phyloP scores from a whole-genome alignment of 2,113 vertebrate species.

The Nanorana parkeri region DNA sequence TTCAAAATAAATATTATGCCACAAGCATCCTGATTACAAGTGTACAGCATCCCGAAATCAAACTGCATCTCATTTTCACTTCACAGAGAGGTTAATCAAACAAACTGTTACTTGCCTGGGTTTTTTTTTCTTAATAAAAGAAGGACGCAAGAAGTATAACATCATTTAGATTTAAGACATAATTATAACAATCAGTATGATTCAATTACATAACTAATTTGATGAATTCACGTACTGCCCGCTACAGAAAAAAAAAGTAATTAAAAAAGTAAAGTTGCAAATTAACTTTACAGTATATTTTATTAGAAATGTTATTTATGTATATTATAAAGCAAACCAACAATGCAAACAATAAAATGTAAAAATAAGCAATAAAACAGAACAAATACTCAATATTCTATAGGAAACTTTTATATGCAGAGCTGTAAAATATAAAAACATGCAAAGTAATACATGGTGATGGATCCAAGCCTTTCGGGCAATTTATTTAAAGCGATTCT shows the following conservation, averaged over 20 bases:
- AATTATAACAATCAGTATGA: constrained; percentile 32
- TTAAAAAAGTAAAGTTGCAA: neutral
- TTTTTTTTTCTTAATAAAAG: constrained; percentile 19
- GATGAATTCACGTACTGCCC: neutral
- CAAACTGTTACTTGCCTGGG: neutral
- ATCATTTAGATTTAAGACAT: neutral
- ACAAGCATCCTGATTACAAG: constrained; percentile 30
- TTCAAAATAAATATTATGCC: constrained; percentile 44
- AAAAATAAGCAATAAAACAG: too few species aligned
- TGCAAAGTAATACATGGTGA: too few species aligned
- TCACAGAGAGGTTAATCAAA: constrained; percentile 9
- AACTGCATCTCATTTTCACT: constrained; percentile 2
- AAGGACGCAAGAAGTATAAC: constrained; percentile 1
- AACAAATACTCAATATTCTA: too few species aligned
- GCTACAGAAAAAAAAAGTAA: neutral
- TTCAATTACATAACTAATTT: constrained; percentile 12
- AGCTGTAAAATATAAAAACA: too few species aligned
- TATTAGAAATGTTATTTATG: too few species aligned
- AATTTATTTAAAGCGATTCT: too few species aligned
- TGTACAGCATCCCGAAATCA: constrained; percentile 15
- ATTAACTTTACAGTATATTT: too few species aligned
- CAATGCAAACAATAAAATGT: too few species aligned
- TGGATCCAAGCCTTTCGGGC: too few species aligned
- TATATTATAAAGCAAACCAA: too few species aligned
- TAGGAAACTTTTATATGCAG: too few species aligned